Evolutionary conservation across 2,797 vertebrate species (phyloP), one percentile per base, ranked within the genome.

Genomic region (Leucoraja ocellata): DNA sequence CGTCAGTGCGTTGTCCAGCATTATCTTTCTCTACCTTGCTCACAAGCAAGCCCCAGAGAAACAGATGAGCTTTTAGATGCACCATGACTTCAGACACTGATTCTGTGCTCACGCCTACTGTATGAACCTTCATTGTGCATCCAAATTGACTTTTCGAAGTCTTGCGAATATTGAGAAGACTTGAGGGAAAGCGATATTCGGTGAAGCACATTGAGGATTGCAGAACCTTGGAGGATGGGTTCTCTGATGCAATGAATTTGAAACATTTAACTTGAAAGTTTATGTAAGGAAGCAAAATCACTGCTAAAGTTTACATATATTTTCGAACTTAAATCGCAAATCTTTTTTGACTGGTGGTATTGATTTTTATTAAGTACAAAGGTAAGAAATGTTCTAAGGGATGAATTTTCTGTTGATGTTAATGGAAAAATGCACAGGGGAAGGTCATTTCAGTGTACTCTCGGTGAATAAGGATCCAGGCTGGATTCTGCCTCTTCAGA

Each of bases 11-110:
- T 96, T 99, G 13, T 99, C 99, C 96, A 99, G 98, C 96, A 99
- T 99, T 94, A 97, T 99, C 46, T 99, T 99, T 94, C 98, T 99
- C 77, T 99, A 99, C 94, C 96, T 99, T 61, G 98, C 98, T 23
- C 99, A 99, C 96, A 99, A 99, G 95, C 99, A 99, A 96, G 97
- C 98, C 6, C 99, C 99, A 88, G 98, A 99, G 95, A 99, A 99
- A 94, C 98, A 99, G 94, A 98, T 99, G 98, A 93, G 96, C 5
- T 95, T 95, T 28, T 97, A 93, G 96, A 68, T 68, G 84, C 71
- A 92, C 71, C 68, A 23, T 21, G 4, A 16, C 25, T 25, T 25
- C 1, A 25, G 71, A 46, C 39, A 63, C 90, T 16, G 1, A 36
- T 28, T n/a, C 71, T 54, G 71, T 58, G 23, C 46, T 92, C 39